Conservation (phyloP, 2,113 vertebrate genomes). For the Stictonetta naevosa region DNA sequence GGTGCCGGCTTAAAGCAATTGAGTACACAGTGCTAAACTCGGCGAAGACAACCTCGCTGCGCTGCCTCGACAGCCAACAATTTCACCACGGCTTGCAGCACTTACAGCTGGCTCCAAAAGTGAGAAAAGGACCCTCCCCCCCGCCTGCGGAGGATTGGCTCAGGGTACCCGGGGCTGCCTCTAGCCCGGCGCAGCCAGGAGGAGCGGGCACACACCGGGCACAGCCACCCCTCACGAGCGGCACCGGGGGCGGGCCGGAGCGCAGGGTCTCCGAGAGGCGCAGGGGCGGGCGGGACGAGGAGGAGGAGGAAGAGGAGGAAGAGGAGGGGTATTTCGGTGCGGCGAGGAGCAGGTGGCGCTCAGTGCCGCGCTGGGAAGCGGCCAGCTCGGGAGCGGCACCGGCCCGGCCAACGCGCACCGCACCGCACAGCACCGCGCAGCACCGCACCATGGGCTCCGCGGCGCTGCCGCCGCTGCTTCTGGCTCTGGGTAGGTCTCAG, state of each 20-base stretch:
- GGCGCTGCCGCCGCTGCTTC: background rate
- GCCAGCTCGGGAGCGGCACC: background rate
- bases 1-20: accelerated
- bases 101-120: background rate
- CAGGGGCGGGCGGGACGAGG: background rate
- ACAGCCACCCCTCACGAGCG: accelerated
- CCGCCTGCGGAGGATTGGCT: accelerated
- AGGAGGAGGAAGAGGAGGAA: background rate
- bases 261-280: background rate
- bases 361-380: background rate
- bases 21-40: background rate
- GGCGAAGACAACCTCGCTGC: background rate
- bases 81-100: background rate
- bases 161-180: accelerated
- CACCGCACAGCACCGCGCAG: background rate
- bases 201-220: background rate
- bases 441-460: background rate
- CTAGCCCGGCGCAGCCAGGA: background rate
- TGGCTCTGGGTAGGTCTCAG: background rate
- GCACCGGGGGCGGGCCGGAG: accelerated
- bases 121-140: accelerated
- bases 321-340: slow-evolving; percentile 18
- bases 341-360: slow-evolving; percentile 45
- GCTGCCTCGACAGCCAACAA: background rate
- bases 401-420: too few species aligned